Evolutionary conservation across 2,888 invertebrate genomes (phyloP), one percentile per base, ranked within the genome.

Genomic region (Portevinia maculata): DNA sequence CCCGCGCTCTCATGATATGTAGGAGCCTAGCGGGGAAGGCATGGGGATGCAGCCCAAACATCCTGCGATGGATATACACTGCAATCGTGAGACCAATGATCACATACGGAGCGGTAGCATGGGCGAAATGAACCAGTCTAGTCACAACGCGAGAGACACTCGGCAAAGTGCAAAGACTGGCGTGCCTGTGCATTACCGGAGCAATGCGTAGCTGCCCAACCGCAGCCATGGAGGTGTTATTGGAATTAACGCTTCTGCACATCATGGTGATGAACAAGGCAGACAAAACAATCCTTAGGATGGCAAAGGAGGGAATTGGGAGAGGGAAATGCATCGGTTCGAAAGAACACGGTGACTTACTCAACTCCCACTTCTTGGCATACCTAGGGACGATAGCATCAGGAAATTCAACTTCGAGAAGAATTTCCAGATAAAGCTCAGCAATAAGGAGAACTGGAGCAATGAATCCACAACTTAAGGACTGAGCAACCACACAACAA

Each of bases 21-120:
- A 53, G 11, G 17, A 53, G 19, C 34, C 17, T 34, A 5, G 34
- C 19, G 34, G 11, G 44, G 0, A 44, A 44, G 11, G 1, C 44
- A 5, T 44, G 44, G 44, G 19, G 44, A 7, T 44, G 9, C 8
- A 34, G 4, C 34, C 34, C 34, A 2, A 34, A 11, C 8, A 9
- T 9, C 1, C 44, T 44, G 4, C 17, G 44, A 9, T 19, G 19
- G 15, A 44, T 44, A 19, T 44, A 19, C n/a, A 44, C 19, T 8
- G 44, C 44, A 0, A 44, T 44, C 9, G 48, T 48, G 48, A 48
- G 13, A 28, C 48, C 48, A 48, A 48, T 28, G 28, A 48, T 28
- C 28, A 48, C 48, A 28, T 48, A 24, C 24, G 48, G 24, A n/a
- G 28, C 48, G 3, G 21, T 48, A 48, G 48, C 28, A 6, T 48